Conservation (phyloP, 2,888 invertebrate genomes). For the Diplolepis rosae region DNA sequence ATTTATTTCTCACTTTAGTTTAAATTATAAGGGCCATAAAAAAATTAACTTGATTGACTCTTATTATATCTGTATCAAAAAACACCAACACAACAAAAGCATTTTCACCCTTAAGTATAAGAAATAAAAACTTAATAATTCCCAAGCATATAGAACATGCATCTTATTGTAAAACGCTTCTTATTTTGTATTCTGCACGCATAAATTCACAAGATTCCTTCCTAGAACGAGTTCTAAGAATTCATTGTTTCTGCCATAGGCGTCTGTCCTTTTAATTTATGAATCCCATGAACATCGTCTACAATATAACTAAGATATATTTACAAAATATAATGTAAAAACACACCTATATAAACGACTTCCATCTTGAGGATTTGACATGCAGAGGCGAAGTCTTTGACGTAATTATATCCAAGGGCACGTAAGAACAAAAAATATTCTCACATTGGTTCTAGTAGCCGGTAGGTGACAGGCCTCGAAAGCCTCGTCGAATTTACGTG, state of each 20-base stretch:
- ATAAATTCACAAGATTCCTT: slow-evolving; percentile 20
- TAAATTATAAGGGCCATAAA: no score
- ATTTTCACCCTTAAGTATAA: no score
- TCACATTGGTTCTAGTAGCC: slow-evolving; percentile 43
- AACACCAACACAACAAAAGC: no score
- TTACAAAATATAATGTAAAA: neutral
- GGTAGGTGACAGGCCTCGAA: slow-evolving; percentile 14
- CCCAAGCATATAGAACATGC: slow-evolving; percentile 1
- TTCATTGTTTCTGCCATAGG: neutral
- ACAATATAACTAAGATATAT: neutral
- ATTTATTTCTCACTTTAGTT: no score
- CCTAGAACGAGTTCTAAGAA: slow-evolving; percentile 12
- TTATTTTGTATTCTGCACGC: slow-evolving; percentile 11
- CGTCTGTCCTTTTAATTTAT: neutral
- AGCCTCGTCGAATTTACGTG: slow-evolving; percentile 13
- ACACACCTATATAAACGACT: slow-evolving; percentile 72
- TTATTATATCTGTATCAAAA: no score
- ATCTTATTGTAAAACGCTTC: neutral
- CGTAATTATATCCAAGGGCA: slow-evolving; percentile 57
- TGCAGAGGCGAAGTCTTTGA: slow-evolving; percentile 52
- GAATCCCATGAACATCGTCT: neutral
- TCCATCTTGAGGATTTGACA: slow-evolving; percentile 67
- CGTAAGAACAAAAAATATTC: slow-evolving; percentile 40
- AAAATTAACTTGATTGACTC: no score
- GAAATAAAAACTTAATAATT: neutral